Evolutionary conservation across 2,113 vertebrate species (phyloP).

Genomic region (Ptychochromis oligacanthus): DNA sequence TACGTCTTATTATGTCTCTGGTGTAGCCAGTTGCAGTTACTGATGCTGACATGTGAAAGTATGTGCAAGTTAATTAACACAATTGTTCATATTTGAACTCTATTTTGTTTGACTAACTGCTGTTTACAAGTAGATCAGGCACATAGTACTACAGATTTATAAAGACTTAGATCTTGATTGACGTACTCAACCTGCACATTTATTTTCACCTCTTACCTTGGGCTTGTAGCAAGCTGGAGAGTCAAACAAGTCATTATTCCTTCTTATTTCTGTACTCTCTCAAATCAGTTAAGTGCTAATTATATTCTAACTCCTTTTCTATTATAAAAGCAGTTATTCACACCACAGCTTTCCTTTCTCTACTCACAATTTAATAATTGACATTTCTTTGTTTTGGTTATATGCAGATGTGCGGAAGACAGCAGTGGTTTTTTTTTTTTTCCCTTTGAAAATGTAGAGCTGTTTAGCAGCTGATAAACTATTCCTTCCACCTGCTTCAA

Average conservation of each 20-base stretch:
- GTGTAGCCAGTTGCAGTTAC: too few species aligned
- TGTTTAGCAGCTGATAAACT: constrained; percentile 47
- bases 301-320: background rate
- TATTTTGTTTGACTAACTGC: too few species aligned
- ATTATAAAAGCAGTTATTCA: constrained; percentile 8
- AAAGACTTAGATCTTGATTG: too few species aligned
- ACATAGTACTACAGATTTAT: too few species aligned
- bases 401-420: constrained; percentile 43
- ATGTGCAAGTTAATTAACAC: too few species aligned
- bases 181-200: too few species aligned
- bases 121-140: too few species aligned
- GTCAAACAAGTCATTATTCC: background rate
- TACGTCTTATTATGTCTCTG: too few species aligned
- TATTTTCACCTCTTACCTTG: too few species aligned
- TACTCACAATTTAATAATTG: constrained; percentile 32
- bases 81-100: too few species aligned
- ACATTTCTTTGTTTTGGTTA: constrained; percentile 23
- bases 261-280: background rate
- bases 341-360: constrained; percentile 9
- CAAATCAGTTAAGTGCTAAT: constrained; percentile 1
- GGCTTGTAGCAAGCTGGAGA: too few species aligned
- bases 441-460: background rate
- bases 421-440: constrained; percentile 9
- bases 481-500: constrained; percentile 58
- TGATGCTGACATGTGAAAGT: too few species aligned